These are phyloP conservation scores for Borostomias antarcticus DNA, from an alignment of 2,797 vertebrate genomes.

Conservation along the genomic window DNA sequence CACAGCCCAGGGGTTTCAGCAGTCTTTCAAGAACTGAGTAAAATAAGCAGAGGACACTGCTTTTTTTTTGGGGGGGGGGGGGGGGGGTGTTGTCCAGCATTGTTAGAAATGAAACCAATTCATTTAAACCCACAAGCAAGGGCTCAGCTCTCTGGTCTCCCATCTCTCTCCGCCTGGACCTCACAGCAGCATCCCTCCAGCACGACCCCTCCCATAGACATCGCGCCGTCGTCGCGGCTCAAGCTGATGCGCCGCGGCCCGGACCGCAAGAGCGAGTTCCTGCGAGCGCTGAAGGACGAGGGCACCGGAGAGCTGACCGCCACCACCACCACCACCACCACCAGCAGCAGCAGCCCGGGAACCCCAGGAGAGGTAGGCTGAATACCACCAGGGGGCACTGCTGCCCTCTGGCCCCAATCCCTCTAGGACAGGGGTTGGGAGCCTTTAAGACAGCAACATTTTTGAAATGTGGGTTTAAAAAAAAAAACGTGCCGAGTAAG, in stretches of 20 bases:
- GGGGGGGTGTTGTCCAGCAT: too few species aligned
- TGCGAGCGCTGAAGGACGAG: constrained; percentile 94
- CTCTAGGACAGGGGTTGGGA: background rate
- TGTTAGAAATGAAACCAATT: background rate
- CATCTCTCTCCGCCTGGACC: background rate
- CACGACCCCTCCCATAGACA: constrained; percentile 96
- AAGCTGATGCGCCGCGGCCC: constrained; percentile 95
- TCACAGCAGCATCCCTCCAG: constrained; percentile 86
- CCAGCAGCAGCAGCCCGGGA: constrained; percentile 85
- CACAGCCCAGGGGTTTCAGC: background rate
- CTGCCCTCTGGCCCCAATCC: background rate
- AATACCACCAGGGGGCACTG: background rate
- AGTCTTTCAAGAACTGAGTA: too few species aligned
- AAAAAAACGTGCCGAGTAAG: background rate
- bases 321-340: constrained; percentile 83
- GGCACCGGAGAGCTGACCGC: constrained; percentile 89
- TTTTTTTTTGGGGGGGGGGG: too few species aligned
- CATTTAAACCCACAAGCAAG: background rate
- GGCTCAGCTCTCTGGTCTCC: background rate
- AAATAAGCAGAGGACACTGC: too few species aligned
- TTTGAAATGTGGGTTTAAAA: background rate
- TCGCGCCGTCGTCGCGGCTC: constrained; percentile 91
- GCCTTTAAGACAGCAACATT: background rate
- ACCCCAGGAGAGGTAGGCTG: constrained; percentile 88
- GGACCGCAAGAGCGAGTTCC: constrained; percentile 96